Percentiles rank a stretch among this genome's conserved stretches.
phyloP scores from a whole-genome alignment of 2,888 invertebrate genomes.

The Sminthurides aquaticus region DNA sequence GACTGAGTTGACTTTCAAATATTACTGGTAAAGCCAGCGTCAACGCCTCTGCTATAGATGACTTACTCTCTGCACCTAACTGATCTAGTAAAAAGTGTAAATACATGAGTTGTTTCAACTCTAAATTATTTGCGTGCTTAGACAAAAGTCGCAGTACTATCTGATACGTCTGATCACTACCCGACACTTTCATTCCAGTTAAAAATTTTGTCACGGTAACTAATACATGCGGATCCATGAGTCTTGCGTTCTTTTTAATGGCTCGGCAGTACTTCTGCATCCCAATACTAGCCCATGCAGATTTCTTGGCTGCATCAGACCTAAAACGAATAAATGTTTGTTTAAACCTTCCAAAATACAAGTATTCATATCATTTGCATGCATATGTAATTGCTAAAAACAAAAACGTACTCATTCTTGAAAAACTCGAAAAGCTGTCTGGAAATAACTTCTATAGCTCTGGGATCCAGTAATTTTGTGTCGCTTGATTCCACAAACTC shows the following conservation, averaged over 20 bases:
- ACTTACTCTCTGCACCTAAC: slow-evolving; percentile 17
- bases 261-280: slow-evolving; percentile 56
- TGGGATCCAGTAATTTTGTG: background rate
- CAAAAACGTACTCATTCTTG: slow-evolving; percentile 46
- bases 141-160: slow-evolving; percentile 58
- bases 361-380: too few relatives aligned
- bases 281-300: slow-evolving; percentile 50
- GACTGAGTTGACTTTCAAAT: slow-evolving; percentile 57
- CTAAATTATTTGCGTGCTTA: slow-evolving; percentile 56
- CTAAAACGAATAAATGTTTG: background rate
- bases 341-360: too few relatives aligned
- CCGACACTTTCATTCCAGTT: slow-evolving; percentile 54
- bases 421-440: background rate
- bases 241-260: slow-evolving; percentile 53
- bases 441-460: background rate
- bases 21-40: slow-evolving; percentile 60
- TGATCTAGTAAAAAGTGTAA: slow-evolving; percentile 54
- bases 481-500: background rate
- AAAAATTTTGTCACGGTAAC: slow-evolving; percentile 57
- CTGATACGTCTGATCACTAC: slow-evolving; percentile 56
- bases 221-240: slow-evolving; percentile 52
- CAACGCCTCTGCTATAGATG: slow-evolving; percentile 58
- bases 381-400: too few relatives aligned
- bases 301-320: background rate
- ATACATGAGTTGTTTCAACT: slow-evolving; percentile 57